Evolutionary conservation across 2,797 vertebrate species (phyloP).

Genomic region (Gadopsis marmoratus): DNA sequence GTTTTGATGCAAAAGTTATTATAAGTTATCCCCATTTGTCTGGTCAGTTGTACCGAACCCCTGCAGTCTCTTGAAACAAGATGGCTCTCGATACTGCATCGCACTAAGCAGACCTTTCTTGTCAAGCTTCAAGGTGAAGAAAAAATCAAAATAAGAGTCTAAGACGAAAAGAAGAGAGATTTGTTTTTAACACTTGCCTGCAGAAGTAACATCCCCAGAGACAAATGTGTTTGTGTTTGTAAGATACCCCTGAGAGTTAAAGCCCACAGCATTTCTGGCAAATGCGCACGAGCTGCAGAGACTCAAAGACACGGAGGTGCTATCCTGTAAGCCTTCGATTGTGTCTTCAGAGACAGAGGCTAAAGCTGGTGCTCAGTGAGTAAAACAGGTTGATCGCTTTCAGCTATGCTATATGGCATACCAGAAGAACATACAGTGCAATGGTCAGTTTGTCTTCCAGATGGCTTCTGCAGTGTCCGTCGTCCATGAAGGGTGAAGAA

Average conservation of each 20-base stretch:
- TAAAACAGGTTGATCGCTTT: conserved; percentile 13
- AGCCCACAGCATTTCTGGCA: conserved; percentile 36
- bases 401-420: background rate
- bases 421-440: conserved; percentile 1
- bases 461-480: conserved; percentile 18
- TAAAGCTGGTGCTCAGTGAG: background rate
- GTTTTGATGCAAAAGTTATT: background rate
- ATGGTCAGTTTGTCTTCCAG: conserved; percentile 33
- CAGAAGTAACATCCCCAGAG: conserved; percentile 28
- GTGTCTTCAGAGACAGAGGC: conserved; percentile 27
- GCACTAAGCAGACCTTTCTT: background rate
- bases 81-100: background rate
- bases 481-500: conserved; percentile 13
- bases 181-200: conserved; percentile 19
- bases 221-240: conserved; percentile 36
- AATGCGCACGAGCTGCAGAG: conserved; percentile 25
- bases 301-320: conserved; percentile 20
- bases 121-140: conserved; percentile 12
- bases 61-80: background rate
- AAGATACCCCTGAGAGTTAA: conserved; percentile 34
- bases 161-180: conserved; percentile 4
- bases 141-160: background rate
- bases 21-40: background rate
- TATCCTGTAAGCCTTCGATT: conserved; percentile 4
- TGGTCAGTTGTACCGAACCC: background rate